phyloP scores from a whole-genome alignment of 2,113 vertebrate genomes.

The Lepidothrix coronata region DNA sequence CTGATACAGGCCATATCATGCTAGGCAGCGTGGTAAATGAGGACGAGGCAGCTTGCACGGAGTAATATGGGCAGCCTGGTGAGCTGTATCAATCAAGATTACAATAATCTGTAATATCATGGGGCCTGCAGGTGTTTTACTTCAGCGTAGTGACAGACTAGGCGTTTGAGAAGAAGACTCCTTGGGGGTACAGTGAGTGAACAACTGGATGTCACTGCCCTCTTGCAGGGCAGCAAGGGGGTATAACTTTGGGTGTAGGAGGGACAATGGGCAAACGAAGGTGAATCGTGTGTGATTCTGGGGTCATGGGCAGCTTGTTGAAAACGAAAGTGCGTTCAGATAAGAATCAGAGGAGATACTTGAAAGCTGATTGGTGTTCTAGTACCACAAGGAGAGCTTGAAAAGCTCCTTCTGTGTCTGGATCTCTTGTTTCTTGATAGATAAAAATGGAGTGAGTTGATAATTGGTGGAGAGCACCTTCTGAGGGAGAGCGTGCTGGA shows the following conservation, averaged over 20 bases:
- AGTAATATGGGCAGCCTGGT: not conserved
- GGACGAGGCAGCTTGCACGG: not conserved
- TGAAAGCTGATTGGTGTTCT: not conserved
- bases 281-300: not conserved
- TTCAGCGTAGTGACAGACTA: not conserved
- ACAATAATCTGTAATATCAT: not conserved
- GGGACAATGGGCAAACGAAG: not conserved
- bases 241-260: not conserved
- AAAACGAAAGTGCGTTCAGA: not conserved
- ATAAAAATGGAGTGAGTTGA: not conserved
- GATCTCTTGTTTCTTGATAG: not conserved
- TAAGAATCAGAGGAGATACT: not conserved
- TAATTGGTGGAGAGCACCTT: not conserved
- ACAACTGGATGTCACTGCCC: not conserved
- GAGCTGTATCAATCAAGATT: not conserved
- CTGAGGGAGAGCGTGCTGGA: not conserved
- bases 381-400: not conserved
- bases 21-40: not conserved
- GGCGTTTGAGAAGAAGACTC: not conserved
- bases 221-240: not conserved
- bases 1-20: not conserved
- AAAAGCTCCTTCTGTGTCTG: not conserved
- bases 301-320: not conserved
- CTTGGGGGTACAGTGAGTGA: not conserved
- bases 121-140: not conserved